Evolutionary conservation across 2,797 vertebrate genomes (phyloP).

Genomic region (Philypnodon macrostomus): DNA sequence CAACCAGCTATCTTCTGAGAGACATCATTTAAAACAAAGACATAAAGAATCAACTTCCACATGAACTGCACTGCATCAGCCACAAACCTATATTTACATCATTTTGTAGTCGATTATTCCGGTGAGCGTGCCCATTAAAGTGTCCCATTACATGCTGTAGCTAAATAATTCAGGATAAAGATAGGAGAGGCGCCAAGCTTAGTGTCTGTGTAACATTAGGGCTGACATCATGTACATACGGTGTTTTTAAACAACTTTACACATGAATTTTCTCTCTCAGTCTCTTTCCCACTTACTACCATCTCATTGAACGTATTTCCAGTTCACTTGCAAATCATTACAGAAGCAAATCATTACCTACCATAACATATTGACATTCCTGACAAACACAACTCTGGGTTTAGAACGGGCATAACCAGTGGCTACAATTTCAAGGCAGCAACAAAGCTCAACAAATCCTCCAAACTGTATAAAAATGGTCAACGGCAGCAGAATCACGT

Average conservation of each 20-base stretch:
- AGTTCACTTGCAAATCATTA: background rate
- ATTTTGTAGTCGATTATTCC: constrained; percentile 29
- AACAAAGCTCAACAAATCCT: too few species aligned
- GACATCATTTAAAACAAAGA: background rate
- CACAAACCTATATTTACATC: constrained; percentile 15
- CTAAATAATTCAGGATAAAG: constrained; percentile 63
- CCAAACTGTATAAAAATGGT: too few species aligned
- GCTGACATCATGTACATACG: constrained; percentile 42
- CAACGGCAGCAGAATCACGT: too few species aligned
- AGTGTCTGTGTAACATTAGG: constrained; percentile 23
- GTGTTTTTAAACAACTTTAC: constrained; percentile 21
- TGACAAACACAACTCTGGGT: too few species aligned
- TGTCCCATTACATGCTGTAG: constrained; percentile 49
- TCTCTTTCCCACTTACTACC: too few species aligned
- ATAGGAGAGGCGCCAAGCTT: constrained; percentile 35
- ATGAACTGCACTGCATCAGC: background rate
- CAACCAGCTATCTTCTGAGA: background rate
- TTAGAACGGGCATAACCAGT: too few species aligned
- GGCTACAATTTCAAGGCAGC: too few species aligned
- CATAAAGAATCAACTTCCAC: background rate
- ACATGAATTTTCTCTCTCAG: background rate
- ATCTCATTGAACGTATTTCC: background rate
- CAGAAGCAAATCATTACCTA: background rate
- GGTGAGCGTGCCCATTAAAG: constrained; percentile 43
- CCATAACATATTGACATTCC: background rate